Conservation (phyloP, 2,888 invertebrate genomes). For the Drosophila flavopinicola region DNA sequence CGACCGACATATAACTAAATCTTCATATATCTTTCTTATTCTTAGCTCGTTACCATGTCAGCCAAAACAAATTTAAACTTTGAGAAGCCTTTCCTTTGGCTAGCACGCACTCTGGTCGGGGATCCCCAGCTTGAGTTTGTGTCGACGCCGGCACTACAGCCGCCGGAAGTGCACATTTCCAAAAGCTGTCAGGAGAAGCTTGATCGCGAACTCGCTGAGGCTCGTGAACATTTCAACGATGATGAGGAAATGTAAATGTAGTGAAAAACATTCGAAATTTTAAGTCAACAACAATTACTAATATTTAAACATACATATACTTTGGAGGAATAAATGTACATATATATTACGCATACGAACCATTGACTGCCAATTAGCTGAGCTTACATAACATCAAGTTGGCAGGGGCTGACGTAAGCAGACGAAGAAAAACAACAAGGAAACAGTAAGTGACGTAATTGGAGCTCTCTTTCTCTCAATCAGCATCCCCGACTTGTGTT, state of each 20-base stretch:
- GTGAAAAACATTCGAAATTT: too few relatives aligned
- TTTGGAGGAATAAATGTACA: neutral
- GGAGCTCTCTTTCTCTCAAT: neutral
- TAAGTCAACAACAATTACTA: too few relatives aligned
- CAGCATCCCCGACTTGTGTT: constrained; percentile 50
- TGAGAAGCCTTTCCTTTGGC: constrained; percentile 99
- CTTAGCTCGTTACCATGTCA: constrained; percentile 99
- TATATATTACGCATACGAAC: constrained; percentile 22
- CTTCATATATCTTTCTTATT: constrained; percentile 52
- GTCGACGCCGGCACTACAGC: constrained; percentile 97
- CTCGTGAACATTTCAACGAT: constrained; percentile 94
- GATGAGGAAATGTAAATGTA: constrained; percentile 84
- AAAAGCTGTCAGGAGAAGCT: constrained; percentile 96
- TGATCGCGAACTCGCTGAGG: constrained; percentile 96
- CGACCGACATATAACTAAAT: too few relatives aligned
- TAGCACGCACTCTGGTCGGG: constrained; percentile 97
- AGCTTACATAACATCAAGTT: constrained; percentile 45
- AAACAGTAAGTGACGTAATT: constrained; percentile 58
- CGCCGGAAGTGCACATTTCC: constrained; percentile 98
- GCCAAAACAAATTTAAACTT: constrained; percentile 99
- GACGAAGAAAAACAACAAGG: constrained; percentile 15
- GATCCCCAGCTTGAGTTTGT: constrained; percentile 99
- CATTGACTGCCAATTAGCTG: constrained; percentile 17
- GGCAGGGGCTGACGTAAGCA: constrained; percentile 53
- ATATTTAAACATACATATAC: too few relatives aligned